phyloP scores from a whole-genome alignment of 2,113 vertebrate species.

The Anhinga rufa region DNA sequence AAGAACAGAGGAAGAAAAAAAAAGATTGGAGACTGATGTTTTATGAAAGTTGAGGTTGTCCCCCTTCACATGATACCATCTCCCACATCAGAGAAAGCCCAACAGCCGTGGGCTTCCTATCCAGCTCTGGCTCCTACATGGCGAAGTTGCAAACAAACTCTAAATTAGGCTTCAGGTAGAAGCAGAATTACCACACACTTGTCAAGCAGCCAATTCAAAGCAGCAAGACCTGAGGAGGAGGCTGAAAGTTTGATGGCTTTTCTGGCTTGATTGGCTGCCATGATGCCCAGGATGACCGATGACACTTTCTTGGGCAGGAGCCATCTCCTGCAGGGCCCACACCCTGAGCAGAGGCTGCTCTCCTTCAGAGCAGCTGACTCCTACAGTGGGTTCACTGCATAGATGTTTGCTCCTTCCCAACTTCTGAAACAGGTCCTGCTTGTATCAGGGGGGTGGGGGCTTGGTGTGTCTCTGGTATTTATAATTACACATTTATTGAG shows the following conservation, averaged over 20 bases:
- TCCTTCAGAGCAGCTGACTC: not conserved
- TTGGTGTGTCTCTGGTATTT: constrained; percentile 39
- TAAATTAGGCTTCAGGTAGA: constrained; percentile 56
- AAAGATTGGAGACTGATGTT: not conserved
- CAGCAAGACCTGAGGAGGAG: constrained; percentile 35
- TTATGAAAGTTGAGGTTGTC: constrained; percentile 19
- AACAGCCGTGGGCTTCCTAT: constrained; percentile 26
- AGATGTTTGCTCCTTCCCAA: not conserved
- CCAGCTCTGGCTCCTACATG: constrained; percentile 6
- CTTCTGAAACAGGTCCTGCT: constrained; percentile 45
- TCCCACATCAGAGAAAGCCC: constrained; percentile 53
- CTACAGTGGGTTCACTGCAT: not conserved
- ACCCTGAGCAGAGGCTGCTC: not conserved
- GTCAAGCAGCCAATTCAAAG: constrained; percentile 55
- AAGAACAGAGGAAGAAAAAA: not conserved
- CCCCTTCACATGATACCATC: constrained; percentile 19
- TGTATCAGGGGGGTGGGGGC: not conserved
- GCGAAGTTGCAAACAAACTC: constrained; percentile 45
- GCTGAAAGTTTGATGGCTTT: constrained; percentile 13
- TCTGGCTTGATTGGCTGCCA: constrained; percentile 22
- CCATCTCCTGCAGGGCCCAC: constrained; percentile 46
- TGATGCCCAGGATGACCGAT: constrained; percentile 8
- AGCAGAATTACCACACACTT: constrained; percentile 49
- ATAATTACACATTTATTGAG: constrained; percentile 57
- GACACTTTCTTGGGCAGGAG: constrained; percentile 48